Evolutionary conservation across 2,797 vertebrate species (phyloP).

Genomic region (Sebastolobus altivelis): DNA sequence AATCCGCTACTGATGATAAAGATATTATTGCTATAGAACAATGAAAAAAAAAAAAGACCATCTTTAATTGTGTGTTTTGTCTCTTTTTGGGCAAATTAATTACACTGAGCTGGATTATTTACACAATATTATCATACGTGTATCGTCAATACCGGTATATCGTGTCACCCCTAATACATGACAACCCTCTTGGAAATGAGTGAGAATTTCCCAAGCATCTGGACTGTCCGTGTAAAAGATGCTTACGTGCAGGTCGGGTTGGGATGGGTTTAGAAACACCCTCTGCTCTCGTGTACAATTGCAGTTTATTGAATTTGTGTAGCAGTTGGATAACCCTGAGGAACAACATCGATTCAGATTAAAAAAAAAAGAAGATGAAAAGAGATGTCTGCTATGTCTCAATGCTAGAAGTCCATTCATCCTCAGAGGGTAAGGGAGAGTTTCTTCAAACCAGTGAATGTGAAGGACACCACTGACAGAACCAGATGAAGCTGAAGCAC

Average conservation of each 20-base stretch:
- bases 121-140: too few species aligned
- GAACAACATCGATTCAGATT: neutral
- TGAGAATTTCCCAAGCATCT: too few species aligned
- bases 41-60: too few species aligned
- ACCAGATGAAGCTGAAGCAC: slow-evolving; percentile 8
- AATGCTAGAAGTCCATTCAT: slow-evolving; percentile 5
- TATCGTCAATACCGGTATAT: too few species aligned
- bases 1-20: too few species aligned
- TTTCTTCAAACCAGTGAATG: neutral
- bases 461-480: slow-evolving; percentile 30
- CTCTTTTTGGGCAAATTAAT: too few species aligned
- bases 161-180: too few species aligned
- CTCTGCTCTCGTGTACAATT: neutral
- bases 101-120: too few species aligned
- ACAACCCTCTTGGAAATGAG: too few species aligned
- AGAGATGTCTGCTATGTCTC: slow-evolving; percentile 8
- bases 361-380: slow-evolving; percentile 13
- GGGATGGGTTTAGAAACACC: neutral
- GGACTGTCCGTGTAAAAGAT: neutral
- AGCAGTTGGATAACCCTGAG: neutral
- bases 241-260: neutral
- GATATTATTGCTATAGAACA: too few species aligned
- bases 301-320: neutral
- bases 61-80: too few species aligned
- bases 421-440: neutral